Conservation (phyloP, 2,113 vertebrate genomes). For the Thomomys bottae region DNA sequence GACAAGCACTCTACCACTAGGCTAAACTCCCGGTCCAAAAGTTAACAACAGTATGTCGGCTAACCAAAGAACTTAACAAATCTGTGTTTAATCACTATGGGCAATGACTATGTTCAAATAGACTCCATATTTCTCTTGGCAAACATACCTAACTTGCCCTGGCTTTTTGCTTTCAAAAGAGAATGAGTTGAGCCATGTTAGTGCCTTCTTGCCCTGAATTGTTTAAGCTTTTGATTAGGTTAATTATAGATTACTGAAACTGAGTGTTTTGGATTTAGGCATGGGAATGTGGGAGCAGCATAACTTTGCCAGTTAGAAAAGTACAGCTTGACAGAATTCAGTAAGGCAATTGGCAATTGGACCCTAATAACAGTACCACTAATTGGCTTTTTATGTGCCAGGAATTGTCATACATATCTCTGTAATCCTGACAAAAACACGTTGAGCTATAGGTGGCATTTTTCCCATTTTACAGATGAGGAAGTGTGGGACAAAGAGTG, state of each 20-base stretch:
- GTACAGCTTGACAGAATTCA: constrained; percentile 50
- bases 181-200: constrained; percentile 70
- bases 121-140: constrained; percentile 53
- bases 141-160: constrained; percentile 16
- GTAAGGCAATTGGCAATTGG: constrained; percentile 54
- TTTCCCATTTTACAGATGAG: constrained; percentile 47
- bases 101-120: constrained; percentile 63
- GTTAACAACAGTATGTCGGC: neutral
- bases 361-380: constrained; percentile 53
- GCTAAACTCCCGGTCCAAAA: too few relatives aligned
- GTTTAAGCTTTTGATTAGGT: constrained; percentile 73
- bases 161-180: constrained; percentile 64
- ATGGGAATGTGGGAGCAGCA: constrained; percentile 59
- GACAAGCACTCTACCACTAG: too few relatives aligned
- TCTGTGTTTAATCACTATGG: constrained; percentile 43
- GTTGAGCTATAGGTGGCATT: constrained; percentile 38
- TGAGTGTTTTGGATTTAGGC: constrained; percentile 49
- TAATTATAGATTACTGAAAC: constrained; percentile 75
- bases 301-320: constrained; percentile 64
- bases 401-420: constrained; percentile 43
- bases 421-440: constrained; percentile 29
- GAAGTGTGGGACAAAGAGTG: constrained; percentile 20
- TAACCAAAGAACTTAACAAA: neutral
- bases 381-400: constrained; percentile 58
- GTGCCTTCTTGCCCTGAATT: constrained; percentile 70